These are phyloP conservation scores for Sturnira hondurensis DNA, from an alignment of 2,113 vertebrate genomes.

Conservation along the genomic window DNA sequence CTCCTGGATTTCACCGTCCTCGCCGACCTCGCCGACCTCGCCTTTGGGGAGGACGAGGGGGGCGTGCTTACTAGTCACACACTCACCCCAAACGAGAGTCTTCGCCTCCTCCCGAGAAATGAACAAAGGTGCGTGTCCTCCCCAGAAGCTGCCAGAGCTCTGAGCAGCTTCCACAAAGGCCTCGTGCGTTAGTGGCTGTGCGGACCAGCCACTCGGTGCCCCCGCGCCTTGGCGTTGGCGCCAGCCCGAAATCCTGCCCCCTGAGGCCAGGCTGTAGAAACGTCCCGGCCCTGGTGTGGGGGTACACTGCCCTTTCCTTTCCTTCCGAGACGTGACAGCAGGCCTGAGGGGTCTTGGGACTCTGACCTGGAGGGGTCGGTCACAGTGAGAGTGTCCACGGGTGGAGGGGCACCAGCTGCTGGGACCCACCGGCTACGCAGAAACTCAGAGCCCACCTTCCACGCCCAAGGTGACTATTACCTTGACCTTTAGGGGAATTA, in stretches of 20 bases:
- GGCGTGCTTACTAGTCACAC: neutral
- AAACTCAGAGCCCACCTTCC: neutral
- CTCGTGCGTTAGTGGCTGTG: fast-evolving
- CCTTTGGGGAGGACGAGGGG: constrained; percentile 1
- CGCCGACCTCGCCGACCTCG: too few species aligned
- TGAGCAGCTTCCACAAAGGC: too few species aligned
- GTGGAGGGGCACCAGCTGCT: too few species aligned
- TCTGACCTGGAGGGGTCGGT: neutral
- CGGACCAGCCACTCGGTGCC: fast-evolving
- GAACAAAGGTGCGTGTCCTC: too few species aligned
- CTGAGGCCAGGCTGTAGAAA: too few species aligned
- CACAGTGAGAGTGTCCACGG: neutral
- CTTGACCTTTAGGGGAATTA: constrained; percentile 34
- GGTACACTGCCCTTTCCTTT: too few species aligned
- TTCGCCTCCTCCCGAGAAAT: neutral
- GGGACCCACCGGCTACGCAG: fast-evolving
- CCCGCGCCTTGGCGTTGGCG: neutral
- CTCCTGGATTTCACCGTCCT: too few species aligned
- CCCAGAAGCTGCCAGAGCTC: neutral
- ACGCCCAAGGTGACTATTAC: constrained; percentile 20
- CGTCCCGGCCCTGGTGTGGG: fast-evolving
- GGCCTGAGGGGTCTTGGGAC: neutral
- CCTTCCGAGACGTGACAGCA: fast-evolving
- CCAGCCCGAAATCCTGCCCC: fast-evolving
- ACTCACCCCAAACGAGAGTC: neutral